phyloP scores from a whole-genome alignment of 2,113 vertebrate genomes.

The Caloenas nicobarica region DNA sequence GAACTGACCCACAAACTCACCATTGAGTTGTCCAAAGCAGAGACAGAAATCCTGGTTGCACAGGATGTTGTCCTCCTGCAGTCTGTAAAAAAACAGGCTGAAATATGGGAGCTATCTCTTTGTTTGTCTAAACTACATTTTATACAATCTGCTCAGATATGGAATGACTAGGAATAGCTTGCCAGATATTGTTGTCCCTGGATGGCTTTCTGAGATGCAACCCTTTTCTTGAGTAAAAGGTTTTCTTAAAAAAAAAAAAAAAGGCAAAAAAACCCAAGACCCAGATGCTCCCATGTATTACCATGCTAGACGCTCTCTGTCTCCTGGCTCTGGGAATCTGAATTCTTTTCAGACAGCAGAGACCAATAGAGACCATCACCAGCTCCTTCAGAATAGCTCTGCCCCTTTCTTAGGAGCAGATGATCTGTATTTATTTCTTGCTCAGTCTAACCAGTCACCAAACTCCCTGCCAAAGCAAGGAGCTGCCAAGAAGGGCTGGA shows the following conservation, averaged over 20 bases:
- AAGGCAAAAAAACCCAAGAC: background rate
- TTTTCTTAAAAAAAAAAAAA: background rate
- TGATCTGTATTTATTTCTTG: background rate
- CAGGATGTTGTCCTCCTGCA: background rate
- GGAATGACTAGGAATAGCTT: background rate
- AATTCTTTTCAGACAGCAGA: background rate
- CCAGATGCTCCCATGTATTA: background rate
- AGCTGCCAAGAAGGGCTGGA: background rate
- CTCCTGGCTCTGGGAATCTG: background rate
- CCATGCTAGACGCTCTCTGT: background rate
- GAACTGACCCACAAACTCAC: background rate
- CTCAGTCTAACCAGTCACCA: background rate
- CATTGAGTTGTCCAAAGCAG: background rate
- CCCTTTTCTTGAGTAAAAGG: background rate
- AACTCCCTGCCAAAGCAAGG: background rate
- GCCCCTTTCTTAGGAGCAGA: background rate
- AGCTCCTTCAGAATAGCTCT: background rate
- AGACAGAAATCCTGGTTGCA: background rate
- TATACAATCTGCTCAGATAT: background rate
- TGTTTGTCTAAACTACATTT: background rate
- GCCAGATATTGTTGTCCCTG: background rate
- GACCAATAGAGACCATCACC: rapidly evolving
- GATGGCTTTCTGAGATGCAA: background rate
- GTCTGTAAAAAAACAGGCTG: background rate
- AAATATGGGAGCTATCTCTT: background rate